Percentiles rank a stretch among this genome's conserved stretches.
Conservation (phyloP, 1,140 invertebrate genomes). For the Copidosoma floridanum region DNA sequence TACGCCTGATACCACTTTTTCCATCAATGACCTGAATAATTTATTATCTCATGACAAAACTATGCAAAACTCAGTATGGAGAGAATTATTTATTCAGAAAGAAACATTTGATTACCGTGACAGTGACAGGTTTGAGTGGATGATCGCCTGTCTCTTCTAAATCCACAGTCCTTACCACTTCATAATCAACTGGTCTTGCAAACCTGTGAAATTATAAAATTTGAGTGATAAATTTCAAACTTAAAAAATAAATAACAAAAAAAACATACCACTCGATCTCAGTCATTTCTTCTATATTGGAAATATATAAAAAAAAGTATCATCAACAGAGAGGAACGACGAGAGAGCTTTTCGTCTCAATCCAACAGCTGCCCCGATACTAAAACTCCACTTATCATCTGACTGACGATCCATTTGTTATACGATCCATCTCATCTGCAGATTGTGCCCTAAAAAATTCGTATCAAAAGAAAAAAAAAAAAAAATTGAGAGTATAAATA, state of each 20-base stretch:
- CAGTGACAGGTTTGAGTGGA: constrained; percentile 58
- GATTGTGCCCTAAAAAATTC: too few relatives aligned
- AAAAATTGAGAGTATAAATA: too few relatives aligned
- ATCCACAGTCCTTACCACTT: constrained; percentile 23
- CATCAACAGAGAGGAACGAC: background rate
- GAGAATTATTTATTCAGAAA: constrained; percentile 30
- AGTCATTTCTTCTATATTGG: constrained; percentile 39
- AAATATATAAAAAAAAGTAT: too few relatives aligned
- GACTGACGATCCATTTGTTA: too few relatives aligned
- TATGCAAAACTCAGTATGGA: too few relatives aligned
- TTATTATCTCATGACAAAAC: background rate
- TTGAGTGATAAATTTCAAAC: background rate
- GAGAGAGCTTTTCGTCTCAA: background rate
- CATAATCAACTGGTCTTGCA: constrained; percentile 34
- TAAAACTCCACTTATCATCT: constrained; percentile 7
- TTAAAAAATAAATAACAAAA: background rate
- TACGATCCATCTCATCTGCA: too few relatives aligned
- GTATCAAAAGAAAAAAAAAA: constrained; percentile 10
- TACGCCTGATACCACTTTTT: constrained; percentile 49
- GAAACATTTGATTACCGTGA: too few relatives aligned
- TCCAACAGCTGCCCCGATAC: background rate
- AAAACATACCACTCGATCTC: constrained; percentile 39
- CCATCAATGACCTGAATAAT: constrained; percentile 54
- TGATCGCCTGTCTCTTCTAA: constrained; percentile 43
- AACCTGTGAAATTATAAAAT: constrained; percentile 33